Evolutionary conservation across 2,113 vertebrate species (phyloP).

Genomic region (Stercorarius parasiticus): DNA sequence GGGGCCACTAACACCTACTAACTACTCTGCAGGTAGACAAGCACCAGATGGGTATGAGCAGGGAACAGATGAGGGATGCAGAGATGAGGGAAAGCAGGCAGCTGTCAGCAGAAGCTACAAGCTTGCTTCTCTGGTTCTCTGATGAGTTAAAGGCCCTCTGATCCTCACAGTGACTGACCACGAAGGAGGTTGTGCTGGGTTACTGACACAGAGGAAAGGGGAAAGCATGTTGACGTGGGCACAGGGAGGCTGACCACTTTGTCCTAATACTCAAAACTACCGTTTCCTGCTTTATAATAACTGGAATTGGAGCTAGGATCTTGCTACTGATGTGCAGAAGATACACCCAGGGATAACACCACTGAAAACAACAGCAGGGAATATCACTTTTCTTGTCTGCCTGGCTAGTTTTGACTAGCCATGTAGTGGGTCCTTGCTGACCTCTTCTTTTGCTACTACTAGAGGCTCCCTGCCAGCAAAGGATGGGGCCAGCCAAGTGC

Average conservation of each 20-base stretch:
- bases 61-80: not conserved
- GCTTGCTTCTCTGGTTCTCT: not conserved
- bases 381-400: not conserved
- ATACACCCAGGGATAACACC: not conserved
- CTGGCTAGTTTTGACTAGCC: not conserved
- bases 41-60: not conserved
- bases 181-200: not conserved
- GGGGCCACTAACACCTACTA: not conserved
- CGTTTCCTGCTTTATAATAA: not conserved
- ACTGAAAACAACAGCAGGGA: not conserved
- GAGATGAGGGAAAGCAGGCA: not conserved
- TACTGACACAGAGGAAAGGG: not conserved
- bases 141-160: not conserved
- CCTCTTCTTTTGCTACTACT: not conserved
- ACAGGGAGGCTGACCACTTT: not conserved
- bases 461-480: not conserved
- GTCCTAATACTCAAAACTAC: not conserved
- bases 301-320: not conserved
- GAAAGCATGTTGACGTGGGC: not conserved
- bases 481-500: not conserved
- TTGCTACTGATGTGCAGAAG: not conserved
- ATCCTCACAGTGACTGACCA: not conserved
- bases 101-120: not conserved
- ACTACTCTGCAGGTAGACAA: not conserved
- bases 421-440: not conserved